Conservation (phyloP, 2,888 invertebrate genomes). For the Hemaris fuciformis region DNA sequence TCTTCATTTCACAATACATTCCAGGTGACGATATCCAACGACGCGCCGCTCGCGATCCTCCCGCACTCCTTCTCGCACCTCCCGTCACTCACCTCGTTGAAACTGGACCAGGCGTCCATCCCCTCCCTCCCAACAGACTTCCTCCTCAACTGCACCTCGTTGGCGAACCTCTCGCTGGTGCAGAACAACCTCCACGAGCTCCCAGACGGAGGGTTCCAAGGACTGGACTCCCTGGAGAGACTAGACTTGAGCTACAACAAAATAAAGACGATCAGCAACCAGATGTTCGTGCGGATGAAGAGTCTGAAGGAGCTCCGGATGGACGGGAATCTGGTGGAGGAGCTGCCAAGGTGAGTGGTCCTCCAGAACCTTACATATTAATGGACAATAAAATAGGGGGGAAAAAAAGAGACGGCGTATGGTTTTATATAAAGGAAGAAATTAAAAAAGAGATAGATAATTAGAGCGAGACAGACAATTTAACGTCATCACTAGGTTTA, state of each 20-base stretch:
- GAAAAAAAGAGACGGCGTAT: too few relatives aligned
- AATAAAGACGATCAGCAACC: slow-evolving; percentile 1
- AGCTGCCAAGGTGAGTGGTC: slow-evolving; percentile 20
- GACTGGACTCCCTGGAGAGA: background rate
- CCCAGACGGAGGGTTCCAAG: slow-evolving; percentile 12
- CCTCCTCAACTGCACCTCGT: background rate
- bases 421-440: too few relatives aligned
- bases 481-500: too few relatives aligned
- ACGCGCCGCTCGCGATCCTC: background rate
- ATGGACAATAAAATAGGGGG: too few relatives aligned
- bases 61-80: slow-evolving; percentile 9
- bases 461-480: too few relatives aligned
- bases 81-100: background rate
- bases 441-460: too few relatives aligned
- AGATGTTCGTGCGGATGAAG: slow-evolving; percentile 14
- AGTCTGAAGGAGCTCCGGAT: slow-evolving; percentile 14
- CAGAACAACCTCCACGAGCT: slow-evolving; percentile 13
- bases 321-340: slow-evolving; percentile 16
- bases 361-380: too few relatives aligned
- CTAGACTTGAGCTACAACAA: slow-evolving; percentile 16
- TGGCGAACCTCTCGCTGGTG: slow-evolving; percentile 11
- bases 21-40: slow-evolving; percentile 11
- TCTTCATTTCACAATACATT: background rate
- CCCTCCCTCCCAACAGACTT: background rate
- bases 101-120: background rate